These are phyloP conservation scores for Aricia agestis DNA, from an alignment of 1,140 invertebrate species.

Conservation along the genomic window DNA sequence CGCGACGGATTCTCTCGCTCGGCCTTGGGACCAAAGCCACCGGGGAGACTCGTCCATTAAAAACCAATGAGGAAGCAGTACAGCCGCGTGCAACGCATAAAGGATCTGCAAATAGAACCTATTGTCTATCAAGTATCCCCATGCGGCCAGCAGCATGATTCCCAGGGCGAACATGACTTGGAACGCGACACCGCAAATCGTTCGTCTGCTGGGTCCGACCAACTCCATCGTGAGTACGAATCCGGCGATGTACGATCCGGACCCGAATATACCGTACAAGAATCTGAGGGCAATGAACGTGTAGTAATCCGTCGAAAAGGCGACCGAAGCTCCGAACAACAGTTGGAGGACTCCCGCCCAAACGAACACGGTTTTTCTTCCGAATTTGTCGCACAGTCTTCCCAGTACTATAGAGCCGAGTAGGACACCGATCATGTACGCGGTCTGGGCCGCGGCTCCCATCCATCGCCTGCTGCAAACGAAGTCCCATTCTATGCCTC, in stretches of 20 bases:
- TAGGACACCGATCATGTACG: conserved; percentile 92
- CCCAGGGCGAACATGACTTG: conserved; percentile 88
- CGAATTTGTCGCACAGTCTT: conserved; percentile 88
- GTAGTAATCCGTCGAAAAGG: conserved; percentile 84
- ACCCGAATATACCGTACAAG: conserved; percentile 86
- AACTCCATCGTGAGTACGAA: conserved; percentile 92
- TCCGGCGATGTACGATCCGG: conserved; percentile 86
- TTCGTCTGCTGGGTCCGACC: conserved; percentile 87
- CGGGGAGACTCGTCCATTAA: conserved; percentile 89
- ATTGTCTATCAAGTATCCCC: conserved; percentile 87
- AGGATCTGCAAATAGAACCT: conserved; percentile 85
- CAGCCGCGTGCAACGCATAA: conserved; percentile 83
- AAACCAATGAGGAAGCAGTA: conserved; percentile 88
- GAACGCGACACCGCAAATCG: conserved; percentile 87
- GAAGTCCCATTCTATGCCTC: conserved; percentile 88
- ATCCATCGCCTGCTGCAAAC: conserved; percentile 89
- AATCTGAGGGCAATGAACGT: conserved; percentile 83
- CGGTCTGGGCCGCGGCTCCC: conserved; percentile 85
- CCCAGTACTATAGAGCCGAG: conserved; percentile 88
- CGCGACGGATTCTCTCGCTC: conserved; percentile 80
- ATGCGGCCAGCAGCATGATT: conserved; percentile 86
- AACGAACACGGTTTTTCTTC: conserved; percentile 87
- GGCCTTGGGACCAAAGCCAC: conserved; percentile 88
- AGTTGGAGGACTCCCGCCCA: conserved; percentile 83
- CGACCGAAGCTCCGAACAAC: conserved; percentile 81